Conservation (phyloP, 2,888 invertebrate genomes). For the Synanthedon tipuliformis region DNA sequence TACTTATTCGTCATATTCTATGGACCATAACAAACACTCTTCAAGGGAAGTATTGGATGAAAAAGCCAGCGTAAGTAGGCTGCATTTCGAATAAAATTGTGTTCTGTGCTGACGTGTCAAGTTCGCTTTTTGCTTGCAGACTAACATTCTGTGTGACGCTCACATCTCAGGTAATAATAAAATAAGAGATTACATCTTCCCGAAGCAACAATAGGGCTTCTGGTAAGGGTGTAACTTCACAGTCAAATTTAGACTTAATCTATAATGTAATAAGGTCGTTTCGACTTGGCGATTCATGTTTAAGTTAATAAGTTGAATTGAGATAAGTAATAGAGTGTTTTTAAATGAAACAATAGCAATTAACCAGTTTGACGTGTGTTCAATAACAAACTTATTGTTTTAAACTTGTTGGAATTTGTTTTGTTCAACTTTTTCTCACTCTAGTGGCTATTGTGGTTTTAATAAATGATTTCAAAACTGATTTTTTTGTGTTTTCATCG, state of each 20-base stretch:
- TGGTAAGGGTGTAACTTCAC: conserved; percentile 19
- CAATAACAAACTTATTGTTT: neutral
- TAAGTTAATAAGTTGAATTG: neutral
- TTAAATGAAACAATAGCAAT: neutral
- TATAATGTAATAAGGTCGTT: neutral
- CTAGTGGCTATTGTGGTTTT: too few relatives aligned
- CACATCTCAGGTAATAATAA: conserved; percentile 60
- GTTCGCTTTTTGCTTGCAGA: conserved; percentile 14
- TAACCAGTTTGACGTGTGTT: neutral
- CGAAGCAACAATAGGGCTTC: conserved; percentile 61
- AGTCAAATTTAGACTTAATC: neutral
- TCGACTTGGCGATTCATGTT: neutral
- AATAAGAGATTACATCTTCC: conserved; percentile 65
- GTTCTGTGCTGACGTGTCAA: conserved; percentile 8
- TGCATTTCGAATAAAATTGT: conserved; percentile 5
- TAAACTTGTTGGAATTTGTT: too few relatives aligned
- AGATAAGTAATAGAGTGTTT: neutral
- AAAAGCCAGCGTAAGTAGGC: neutral
- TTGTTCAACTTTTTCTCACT: too few relatives aligned
- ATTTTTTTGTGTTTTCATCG: too few relatives aligned
- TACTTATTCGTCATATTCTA: neutral
- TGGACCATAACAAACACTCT: neutral
- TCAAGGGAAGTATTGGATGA: neutral
- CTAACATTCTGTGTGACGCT: conserved; percentile 25
- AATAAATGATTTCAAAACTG: too few relatives aligned